phyloP scores from a whole-genome alignment of 2,797 vertebrate genomes.

The Australoheros facetus region DNA sequence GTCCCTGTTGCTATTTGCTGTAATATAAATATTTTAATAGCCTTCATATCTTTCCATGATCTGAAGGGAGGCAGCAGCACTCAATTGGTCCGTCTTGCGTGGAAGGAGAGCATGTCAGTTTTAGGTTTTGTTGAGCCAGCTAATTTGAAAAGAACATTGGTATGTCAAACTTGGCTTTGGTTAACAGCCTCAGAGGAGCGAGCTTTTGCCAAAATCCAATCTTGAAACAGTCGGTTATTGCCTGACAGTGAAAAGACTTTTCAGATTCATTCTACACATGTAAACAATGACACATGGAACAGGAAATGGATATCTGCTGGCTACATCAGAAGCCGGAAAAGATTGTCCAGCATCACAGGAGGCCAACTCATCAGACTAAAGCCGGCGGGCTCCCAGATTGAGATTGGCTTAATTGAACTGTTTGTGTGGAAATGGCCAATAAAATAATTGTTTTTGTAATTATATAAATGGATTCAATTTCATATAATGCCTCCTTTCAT shows the following conservation, averaged over 20 bases:
- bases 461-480: not conserved
- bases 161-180: not conserved
- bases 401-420: not conserved
- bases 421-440: not conserved
- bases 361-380: conserved; percentile 1
- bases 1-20: not conserved
- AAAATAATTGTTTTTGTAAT: not conserved
- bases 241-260: not conserved
- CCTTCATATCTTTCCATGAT: not conserved
- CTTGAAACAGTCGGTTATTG: not conserved
- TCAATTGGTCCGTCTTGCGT: not conserved
- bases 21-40: not conserved
- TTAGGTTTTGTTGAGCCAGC: not conserved
- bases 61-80: not conserved
- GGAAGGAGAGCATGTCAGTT: not conserved
- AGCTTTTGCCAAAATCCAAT: not conserved
- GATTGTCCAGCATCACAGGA: not conserved
- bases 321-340: not conserved
- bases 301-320: not conserved
- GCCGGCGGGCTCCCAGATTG: not conserved
- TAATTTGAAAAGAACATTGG: not conserved
- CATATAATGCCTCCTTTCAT: not conserved
- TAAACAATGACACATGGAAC: conserved; percentile 5
- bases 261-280: not conserved
- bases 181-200: not conserved